Base-by-base conservation (phyloP, 2,888 invertebrate species). In the Rhabditophanes sp. region DNA sequence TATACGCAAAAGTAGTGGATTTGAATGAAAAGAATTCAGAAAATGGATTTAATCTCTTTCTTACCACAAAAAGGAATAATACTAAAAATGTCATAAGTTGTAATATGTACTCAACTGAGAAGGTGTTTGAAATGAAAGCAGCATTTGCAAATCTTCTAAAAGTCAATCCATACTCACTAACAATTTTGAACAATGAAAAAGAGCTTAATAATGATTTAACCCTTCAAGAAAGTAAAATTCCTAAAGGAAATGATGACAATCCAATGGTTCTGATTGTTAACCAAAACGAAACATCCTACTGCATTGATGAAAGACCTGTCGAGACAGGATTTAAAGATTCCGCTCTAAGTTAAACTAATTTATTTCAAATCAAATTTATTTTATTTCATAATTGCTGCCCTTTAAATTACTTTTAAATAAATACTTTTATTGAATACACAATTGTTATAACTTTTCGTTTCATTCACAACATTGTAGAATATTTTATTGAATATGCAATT, bases 281-380 rank as follows among this genome's bases (percentile, higher is more conserved):
- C 29, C 44, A 50, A 15, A 9, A 39, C 20, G 9, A 44, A 16
- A 16, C 17, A 25, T 17, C 17, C 9, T 18, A 9, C 2, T 9
- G n/a, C n/a, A n/a, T n/a, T n/a, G n/a, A n/a, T n/a, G n/a, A n/a
- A n/a, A n/a, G n/a, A n/a, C 43, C 38, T 8, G 44, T 53, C 9
- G 57, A 57, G 35, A 41, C 52, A 5, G 59, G 59, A 12, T 59
- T 59, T 40, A 40, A 39, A 18, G 58, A 56, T 29, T 56, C 58
- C 7, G 57, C 57, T 6, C 39, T 59, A 4, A 46, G 53, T 46
- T 33, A 48, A 32, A 48, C 9, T 22, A 14, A 24, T 22, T 25
- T 25, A 22, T 33, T 27, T 20, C 6, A 21, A 31, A 25, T 32
- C n/a, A 24, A 25, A 22, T 3, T 33, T 17, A 16, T 1, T 7